phyloP scores from a whole-genome alignment of 2,888 invertebrate species.

The Carabus problematicus region DNA sequence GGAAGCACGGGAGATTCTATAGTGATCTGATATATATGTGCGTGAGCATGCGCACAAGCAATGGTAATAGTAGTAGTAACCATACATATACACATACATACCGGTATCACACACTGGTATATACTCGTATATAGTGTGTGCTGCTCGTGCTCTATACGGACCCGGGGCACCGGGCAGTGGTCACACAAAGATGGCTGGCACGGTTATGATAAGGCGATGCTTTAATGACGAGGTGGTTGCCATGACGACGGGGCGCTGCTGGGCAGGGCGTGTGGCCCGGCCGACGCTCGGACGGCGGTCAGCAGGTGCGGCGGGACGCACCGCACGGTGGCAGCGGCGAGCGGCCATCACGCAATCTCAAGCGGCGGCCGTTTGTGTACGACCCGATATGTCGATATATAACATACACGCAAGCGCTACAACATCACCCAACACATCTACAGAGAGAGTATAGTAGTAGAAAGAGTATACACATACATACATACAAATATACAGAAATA shows the following conservation, averaged over 20 bases:
- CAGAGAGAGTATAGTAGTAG: neutral
- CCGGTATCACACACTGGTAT: too few relatives aligned
- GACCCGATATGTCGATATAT: slow-evolving; percentile 39
- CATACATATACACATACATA: slow-evolving; percentile 1
- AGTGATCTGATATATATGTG: slow-evolving; percentile 1
- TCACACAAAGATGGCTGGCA: slow-evolving; percentile 56
- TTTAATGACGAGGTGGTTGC: slow-evolving; percentile 64
- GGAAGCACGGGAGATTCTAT: neutral
- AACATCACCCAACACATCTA: slow-evolving; percentile 22
- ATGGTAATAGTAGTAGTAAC: neutral
- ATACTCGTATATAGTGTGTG: slow-evolving; percentile 24
- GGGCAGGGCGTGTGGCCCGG: slow-evolving; percentile 61
- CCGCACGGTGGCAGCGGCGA: slow-evolving; percentile 52
- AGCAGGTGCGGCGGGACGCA: slow-evolving; percentile 50
- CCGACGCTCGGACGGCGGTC: slow-evolving; percentile 52
- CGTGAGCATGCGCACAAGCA: neutral
- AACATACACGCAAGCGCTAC: slow-evolving; percentile 22
- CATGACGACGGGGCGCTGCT: slow-evolving; percentile 58
- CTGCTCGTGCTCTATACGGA: slow-evolving; percentile 47
- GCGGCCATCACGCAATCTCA: slow-evolving; percentile 61
- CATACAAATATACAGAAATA: neutral
- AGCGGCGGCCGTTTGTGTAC: slow-evolving; percentile 53
- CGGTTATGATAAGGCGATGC: slow-evolving; percentile 66
- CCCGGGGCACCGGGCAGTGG: slow-evolving; percentile 47
- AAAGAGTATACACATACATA: slow-evolving; percentile 3